These are phyloP conservation scores for Oligia fasciuncula DNA, from an alignment of 2,888 invertebrate species.

Conservation along the genomic window DNA sequence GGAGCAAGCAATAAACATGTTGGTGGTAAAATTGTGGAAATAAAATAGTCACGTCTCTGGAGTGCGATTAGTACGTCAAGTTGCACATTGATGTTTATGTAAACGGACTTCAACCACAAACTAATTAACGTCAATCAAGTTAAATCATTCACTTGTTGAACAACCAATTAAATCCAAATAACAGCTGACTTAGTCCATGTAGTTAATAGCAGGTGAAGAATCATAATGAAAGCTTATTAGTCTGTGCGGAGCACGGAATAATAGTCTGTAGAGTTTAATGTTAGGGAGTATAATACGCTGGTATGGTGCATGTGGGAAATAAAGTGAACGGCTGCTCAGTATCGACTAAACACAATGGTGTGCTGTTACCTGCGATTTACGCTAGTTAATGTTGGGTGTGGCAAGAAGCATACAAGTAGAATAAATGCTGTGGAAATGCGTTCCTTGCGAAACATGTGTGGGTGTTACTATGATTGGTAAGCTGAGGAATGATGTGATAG, in stretches of 20 bases:
- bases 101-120: background rate
- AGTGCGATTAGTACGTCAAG: background rate
- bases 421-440: background rate
- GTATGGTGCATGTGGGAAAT: background rate
- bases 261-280: background rate
- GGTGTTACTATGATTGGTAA: background rate
- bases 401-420: background rate
- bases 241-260: background rate
- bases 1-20: background rate
- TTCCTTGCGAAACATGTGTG: background rate
- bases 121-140: conserved; percentile 5
- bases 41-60: background rate
- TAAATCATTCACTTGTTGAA: background rate
- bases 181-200: background rate
- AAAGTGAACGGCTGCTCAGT: background rate
- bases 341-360: background rate
- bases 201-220: background rate
- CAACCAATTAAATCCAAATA: background rate
- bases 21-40: background rate
- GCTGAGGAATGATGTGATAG: background rate
- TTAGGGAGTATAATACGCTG: conserved; percentile 1
- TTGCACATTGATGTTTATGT: background rate
- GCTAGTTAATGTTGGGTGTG: background rate
- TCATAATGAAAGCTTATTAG: background rate
- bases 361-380: background rate